phyloP scores from a whole-genome alignment of 2,888 invertebrate genomes.

The Drosophila borealis region DNA sequence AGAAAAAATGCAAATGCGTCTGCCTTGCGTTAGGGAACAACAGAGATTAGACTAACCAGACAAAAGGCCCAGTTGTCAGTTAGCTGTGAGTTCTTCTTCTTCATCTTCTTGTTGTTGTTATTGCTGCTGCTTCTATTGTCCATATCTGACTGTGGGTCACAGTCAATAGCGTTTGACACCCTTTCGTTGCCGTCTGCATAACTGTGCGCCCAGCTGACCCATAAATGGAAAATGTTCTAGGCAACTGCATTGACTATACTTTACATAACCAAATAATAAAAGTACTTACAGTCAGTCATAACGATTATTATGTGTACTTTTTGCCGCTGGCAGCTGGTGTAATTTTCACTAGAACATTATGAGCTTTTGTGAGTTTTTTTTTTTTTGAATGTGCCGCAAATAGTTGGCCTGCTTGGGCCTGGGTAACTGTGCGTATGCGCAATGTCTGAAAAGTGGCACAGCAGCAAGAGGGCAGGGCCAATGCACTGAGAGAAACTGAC shows the following conservation, averaged over 20 bases:
- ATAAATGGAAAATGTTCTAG: conserved; percentile 23
- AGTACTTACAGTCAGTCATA: conserved; percentile 20
- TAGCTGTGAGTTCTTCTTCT: neutral
- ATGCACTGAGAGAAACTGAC: conserved; percentile 9
- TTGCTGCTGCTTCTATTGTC: conserved; percentile 12
- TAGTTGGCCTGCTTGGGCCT: conserved; percentile 20
- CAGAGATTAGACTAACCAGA: conserved; percentile 47
- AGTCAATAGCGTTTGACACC: conserved; percentile 63
- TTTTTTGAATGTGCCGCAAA: neutral
- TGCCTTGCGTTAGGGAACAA: conserved; percentile 27
- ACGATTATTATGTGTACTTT: conserved; percentile 34
- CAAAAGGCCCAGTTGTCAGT: conserved; percentile 52
- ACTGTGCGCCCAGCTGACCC: conserved; percentile 47
- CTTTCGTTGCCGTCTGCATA: conserved; percentile 38
- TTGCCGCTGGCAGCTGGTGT: conserved; percentile 10
- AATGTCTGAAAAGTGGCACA: conserved; percentile 39
- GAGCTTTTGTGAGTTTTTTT: neutral
- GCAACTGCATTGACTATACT: conserved; percentile 27
- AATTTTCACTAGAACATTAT: conserved; percentile 25
- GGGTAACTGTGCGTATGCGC: conserved; percentile 61
- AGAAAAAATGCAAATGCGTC: conserved; percentile 67
- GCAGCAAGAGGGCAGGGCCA: neutral
- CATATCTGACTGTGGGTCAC: conserved; percentile 59
- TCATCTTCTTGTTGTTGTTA: conserved; percentile 4
- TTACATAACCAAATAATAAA: conserved; percentile 49